Percentiles rank a stretch among this genome's conserved stretches.
phyloP scores from a whole-genome alignment of 2,888 invertebrate species.

The Sepiola atlantica region DNA sequence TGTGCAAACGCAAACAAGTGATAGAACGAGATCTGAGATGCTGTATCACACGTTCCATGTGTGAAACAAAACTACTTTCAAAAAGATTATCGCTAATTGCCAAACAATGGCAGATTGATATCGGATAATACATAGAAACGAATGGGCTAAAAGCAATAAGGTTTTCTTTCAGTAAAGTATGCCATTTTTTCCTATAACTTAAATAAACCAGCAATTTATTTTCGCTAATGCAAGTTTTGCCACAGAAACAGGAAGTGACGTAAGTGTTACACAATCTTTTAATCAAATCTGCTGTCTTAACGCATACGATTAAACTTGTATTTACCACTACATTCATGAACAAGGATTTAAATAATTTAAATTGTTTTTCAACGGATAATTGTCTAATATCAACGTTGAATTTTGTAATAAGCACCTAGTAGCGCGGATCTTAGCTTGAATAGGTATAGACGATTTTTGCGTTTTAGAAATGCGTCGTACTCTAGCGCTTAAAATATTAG shows the following conservation, averaged over 20 bases:
- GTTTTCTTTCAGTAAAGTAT: not conserved
- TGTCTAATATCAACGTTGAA: no score
- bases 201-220: not conserved
- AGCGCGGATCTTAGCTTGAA: no score
- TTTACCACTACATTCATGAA: no score
- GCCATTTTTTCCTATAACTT: not conserved
- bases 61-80: conserved; percentile 23
- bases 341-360: no score
- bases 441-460: no score
- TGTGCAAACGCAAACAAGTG: conserved; percentile 32
- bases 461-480: no score
- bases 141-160: not conserved
- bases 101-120: conserved; percentile 11
- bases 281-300: not conserved
- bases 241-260: not conserved
- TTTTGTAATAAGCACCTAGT: no score
- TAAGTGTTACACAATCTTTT: not conserved
- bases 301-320: not conserved
- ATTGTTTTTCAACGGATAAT: no score
- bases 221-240: not conserved
- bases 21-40: not conserved
- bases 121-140: not conserved
- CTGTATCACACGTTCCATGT: not conserved
- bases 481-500: no score
- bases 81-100: not conserved